These are phyloP conservation scores for Caenorhabditis drosophilae DNA, from an alignment of 2,888 invertebrate species.

Conservation along the genomic window DNA sequence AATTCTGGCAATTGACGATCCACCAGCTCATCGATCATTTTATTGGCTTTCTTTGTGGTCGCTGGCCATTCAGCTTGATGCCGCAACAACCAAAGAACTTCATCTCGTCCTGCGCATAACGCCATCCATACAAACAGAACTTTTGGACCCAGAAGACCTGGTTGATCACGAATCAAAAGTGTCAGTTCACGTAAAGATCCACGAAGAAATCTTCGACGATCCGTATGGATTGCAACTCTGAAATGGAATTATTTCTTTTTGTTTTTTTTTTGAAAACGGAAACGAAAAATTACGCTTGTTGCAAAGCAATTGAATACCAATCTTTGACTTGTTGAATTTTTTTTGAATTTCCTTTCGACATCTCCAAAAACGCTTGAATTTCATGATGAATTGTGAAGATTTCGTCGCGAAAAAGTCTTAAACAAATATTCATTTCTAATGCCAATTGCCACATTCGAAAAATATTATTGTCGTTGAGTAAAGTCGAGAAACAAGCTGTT, in stretches of 20 bases:
- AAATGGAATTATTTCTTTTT: slow-evolving; percentile 8
- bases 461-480: slow-evolving; percentile 81
- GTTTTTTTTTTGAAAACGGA: neutral
- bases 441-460: slow-evolving; percentile 84
- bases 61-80: slow-evolving; percentile 95
- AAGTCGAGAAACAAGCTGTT: slow-evolving; percentile 85
- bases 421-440: slow-evolving; percentile 89
- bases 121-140: slow-evolving; percentile 91
- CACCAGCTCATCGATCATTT: slow-evolving; percentile 41
- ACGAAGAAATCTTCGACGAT: slow-evolving; percentile 91
- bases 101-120: slow-evolving; percentile 91
- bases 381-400: slow-evolving; percentile 87
- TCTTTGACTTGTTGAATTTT: slow-evolving; percentile 94
- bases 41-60: slow-evolving; percentile 76
- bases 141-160: slow-evolving; percentile 94
- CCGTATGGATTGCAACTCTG: slow-evolving; percentile 85
- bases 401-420: slow-evolving; percentile 93
- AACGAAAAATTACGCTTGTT: slow-evolving; percentile 77
- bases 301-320: slow-evolving; percentile 85
- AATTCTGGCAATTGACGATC: slow-evolving; percentile 89
- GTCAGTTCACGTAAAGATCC: slow-evolving; percentile 93
- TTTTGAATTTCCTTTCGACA: slow-evolving; percentile 79
- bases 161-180: slow-evolving; percentile 93
- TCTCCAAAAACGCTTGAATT: slow-evolving; percentile 89
- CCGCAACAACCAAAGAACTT: slow-evolving; percentile 86